Evolutionary conservation across 2,797 vertebrate genomes (phyloP).

Genomic region (Onychomys leucogaster): DNA sequence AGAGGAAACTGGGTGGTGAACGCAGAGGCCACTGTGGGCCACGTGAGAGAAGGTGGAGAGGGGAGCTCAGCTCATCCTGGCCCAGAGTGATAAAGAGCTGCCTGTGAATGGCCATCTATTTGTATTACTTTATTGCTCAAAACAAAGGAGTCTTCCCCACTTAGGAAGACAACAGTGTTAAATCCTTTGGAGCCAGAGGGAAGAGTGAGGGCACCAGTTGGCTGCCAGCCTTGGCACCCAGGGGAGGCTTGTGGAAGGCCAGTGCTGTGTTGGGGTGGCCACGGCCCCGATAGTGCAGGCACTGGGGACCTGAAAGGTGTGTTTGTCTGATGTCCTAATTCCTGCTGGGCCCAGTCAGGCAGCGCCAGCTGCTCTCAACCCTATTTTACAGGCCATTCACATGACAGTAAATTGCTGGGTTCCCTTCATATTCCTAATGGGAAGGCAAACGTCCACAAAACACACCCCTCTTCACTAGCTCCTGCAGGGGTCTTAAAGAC

Average conservation of each 20-base stretch:
- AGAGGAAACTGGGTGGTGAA: neutral
- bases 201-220: conserved; percentile 30
- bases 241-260: conserved; percentile 35
- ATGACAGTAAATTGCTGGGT: conserved; percentile 40
- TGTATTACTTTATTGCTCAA: conserved; percentile 81
- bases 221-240: neutral
- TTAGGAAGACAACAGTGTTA: conserved; percentile 78
- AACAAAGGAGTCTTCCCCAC: conserved; percentile 58
- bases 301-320: neutral
- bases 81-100: conserved; percentile 63
- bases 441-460: conserved; percentile 47
- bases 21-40: neutral
- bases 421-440: conserved; percentile 44
- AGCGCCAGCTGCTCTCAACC: neutral
- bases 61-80: neutral
- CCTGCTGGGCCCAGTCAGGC: neutral
- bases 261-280: neutral
- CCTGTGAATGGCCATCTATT: conserved; percentile 67
- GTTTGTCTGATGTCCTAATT: neutral
- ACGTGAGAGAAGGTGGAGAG: neutral
- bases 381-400: conserved; percentile 38
- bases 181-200: conserved; percentile 55
- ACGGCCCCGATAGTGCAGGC: neutral
- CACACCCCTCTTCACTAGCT: conserved; percentile 33
- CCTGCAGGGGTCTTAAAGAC: conserved; percentile 51